phyloP scores from a whole-genome alignment of 2,888 invertebrate genomes.

The Drosophila buzzatii region DNA sequence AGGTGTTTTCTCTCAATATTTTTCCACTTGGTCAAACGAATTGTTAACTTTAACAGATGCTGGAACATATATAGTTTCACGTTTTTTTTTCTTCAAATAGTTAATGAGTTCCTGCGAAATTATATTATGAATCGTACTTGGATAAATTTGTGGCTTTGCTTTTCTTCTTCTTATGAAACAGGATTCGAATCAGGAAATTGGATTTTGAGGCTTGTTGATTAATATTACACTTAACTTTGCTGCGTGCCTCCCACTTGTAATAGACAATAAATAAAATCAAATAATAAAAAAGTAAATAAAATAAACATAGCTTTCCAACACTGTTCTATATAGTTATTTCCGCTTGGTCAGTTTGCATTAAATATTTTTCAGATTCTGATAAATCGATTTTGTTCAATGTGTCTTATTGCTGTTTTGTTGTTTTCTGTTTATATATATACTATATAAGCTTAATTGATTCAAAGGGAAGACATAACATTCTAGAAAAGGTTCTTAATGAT shows the following conservation, averaged over 20 bases:
- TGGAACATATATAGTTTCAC: conserved; percentile 21
- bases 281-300: no score
- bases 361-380: conserved; percentile 9
- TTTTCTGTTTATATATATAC: conserved; percentile 21
- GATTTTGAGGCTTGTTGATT: conserved; percentile 28
- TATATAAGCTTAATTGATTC: conserved; percentile 64
- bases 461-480: conserved; percentile 80
- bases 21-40: conserved; percentile 48
- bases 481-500: conserved; percentile 79
- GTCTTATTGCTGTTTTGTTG: conserved; percentile 15
- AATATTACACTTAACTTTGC: conserved; percentile 15
- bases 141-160: conserved; percentile 62
- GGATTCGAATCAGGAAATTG: conserved; percentile 57
- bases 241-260: conserved; percentile 16
- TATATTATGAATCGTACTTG: conserved; percentile 45
- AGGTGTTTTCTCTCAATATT: conserved; percentile 6
- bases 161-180: conserved; percentile 36
- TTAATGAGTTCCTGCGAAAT: conserved; percentile 57
- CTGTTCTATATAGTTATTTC: neutral
- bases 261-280: neutral
- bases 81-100: conserved; percentile 16
- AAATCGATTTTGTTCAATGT: conserved; percentile 33
- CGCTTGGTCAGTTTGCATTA: conserved; percentile 41
- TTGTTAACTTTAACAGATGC: conserved; percentile 47
- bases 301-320: conserved; percentile 1